Percentiles rank a stretch among this genome's conserved stretches.
Conservation (phyloP, 2,888 invertebrate genomes). For the Leptogaster cylindrica region DNA sequence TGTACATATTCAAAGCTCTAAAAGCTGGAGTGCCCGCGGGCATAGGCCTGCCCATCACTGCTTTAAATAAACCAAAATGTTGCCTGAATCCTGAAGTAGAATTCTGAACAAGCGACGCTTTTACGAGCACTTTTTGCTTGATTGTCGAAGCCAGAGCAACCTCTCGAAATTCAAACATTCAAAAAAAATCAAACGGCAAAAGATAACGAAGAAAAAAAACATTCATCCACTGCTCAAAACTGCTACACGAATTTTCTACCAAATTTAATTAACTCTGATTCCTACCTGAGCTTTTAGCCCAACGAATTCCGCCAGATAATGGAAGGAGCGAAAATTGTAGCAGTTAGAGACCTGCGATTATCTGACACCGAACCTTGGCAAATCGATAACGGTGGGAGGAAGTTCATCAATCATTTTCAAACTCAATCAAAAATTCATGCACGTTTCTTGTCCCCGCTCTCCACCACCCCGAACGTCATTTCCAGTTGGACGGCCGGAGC, state of each 20-base stretch:
- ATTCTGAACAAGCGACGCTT: neutral
- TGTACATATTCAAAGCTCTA: too few species aligned
- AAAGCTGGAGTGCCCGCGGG: too few species aligned
- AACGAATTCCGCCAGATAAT: conserved; percentile 16
- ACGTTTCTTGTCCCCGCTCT: conserved; percentile 8
- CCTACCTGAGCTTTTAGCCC: conserved; percentile 7
- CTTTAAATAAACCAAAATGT: conserved; percentile 7
- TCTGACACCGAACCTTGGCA: neutral
- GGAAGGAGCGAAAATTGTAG: conserved; percentile 7
- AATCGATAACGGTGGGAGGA: neutral
- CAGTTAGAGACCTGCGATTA: neutral
- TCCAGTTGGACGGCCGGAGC: neutral
- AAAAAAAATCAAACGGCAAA: neutral
- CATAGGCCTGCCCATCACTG: too few species aligned
- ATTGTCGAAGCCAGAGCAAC: neutral
- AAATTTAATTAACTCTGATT: conserved; percentile 27
- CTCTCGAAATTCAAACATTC: too few species aligned
- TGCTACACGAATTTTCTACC: conserved; percentile 8
- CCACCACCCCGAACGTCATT: too few species aligned
- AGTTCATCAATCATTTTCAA: conserved; percentile 44
- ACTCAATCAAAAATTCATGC: conserved; percentile 45
- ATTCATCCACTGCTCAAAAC: neutral
- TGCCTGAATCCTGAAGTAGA: neutral
- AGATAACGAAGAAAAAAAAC: too few species aligned
- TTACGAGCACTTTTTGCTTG: conserved; percentile 7